phyloP scores from a whole-genome alignment of 2,888 invertebrate genomes.

The Antheraea assamensis region DNA sequence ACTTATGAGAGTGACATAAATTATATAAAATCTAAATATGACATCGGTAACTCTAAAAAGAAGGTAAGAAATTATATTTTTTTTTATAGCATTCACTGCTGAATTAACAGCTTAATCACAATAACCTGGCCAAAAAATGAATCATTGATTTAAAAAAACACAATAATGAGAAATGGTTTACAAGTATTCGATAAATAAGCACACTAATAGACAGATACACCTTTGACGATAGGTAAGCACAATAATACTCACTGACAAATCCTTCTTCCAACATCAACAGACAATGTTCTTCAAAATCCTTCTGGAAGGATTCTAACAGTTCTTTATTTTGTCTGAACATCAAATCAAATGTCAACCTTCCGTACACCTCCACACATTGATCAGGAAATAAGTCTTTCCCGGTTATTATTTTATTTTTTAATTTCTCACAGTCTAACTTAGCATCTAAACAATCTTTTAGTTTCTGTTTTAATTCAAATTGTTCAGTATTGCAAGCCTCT shows the following conservation, averaged over 20 bases:
- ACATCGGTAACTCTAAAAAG: no score
- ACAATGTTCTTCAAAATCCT: constrained; percentile 67
- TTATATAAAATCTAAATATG: no score
- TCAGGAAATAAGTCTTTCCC: constrained; percentile 64
- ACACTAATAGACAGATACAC: no score
- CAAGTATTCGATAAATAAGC: no score
- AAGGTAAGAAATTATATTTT: no score
- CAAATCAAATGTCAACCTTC: constrained; percentile 67
- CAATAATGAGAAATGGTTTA: no score
- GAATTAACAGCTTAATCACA: no score
- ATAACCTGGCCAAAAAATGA: no score
- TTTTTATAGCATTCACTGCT: no score
- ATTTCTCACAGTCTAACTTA: constrained; percentile 47
- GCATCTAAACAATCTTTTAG: constrained; percentile 41
- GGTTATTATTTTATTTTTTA: constrained; percentile 58
- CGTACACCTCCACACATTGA: constrained; percentile 63
- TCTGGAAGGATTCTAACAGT: constrained; percentile 59
- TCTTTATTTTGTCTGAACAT: constrained; percentile 76
- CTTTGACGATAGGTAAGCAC: background rate
- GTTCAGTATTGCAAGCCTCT: constrained; percentile 63
- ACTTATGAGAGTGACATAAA: no score
- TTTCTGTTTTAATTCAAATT: constrained; percentile 57
- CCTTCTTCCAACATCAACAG: constrained; percentile 64
- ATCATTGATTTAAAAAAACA: no score
- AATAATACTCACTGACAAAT: constrained; percentile 61